Percentiles rank a stretch among this genome's conserved stretches.
phyloP scores from a whole-genome alignment of 2,888 invertebrate species.

The Stegophylla sp. region DNA sequence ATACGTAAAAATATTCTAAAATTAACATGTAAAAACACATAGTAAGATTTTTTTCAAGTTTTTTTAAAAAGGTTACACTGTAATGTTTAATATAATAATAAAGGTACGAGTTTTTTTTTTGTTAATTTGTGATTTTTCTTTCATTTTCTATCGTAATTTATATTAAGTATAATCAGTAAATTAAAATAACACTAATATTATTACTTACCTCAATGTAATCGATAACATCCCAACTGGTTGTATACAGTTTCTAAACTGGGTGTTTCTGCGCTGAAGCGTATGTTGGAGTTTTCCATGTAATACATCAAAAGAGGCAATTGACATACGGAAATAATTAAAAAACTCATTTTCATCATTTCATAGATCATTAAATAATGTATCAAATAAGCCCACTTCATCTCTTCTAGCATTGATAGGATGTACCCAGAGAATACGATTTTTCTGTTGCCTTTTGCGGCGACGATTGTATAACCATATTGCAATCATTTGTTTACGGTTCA shows the following conservation, averaged over 20 bases:
- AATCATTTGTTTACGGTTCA: slow-evolving; percentile 35
- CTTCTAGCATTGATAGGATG: slow-evolving; percentile 46
- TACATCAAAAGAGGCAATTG: slow-evolving; percentile 57
- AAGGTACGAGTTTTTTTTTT: slow-evolving; percentile 45
- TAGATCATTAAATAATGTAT: slow-evolving; percentile 42
- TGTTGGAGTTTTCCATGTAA: slow-evolving; percentile 51
- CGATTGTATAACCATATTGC: slow-evolving; percentile 40
- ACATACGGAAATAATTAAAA: slow-evolving; percentile 60
- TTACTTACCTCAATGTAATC: slow-evolving; percentile 59
- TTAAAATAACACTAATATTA: slow-evolving; percentile 28
- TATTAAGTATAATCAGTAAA: slow-evolving; percentile 29
- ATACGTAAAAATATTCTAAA: no score
- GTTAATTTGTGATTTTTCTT: no score
- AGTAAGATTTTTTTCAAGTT: slow-evolving; percentile 21
- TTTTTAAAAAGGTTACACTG: slow-evolving; percentile 7
- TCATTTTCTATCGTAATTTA: slow-evolving; percentile 33
- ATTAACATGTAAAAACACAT: slow-evolving; percentile 43
- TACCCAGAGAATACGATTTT: slow-evolving; percentile 48
- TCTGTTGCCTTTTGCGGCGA: slow-evolving; percentile 46
- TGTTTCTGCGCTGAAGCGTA: slow-evolving; percentile 56
- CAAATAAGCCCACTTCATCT: slow-evolving; percentile 33
- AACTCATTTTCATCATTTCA: slow-evolving; percentile 56
- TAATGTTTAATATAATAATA: slow-evolving; percentile 33
- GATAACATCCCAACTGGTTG: slow-evolving; percentile 59
- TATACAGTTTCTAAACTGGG: slow-evolving; percentile 59